Evolutionary conservation across 2,888 invertebrate species (phyloP).

Genomic region (Thereva unica): DNA sequence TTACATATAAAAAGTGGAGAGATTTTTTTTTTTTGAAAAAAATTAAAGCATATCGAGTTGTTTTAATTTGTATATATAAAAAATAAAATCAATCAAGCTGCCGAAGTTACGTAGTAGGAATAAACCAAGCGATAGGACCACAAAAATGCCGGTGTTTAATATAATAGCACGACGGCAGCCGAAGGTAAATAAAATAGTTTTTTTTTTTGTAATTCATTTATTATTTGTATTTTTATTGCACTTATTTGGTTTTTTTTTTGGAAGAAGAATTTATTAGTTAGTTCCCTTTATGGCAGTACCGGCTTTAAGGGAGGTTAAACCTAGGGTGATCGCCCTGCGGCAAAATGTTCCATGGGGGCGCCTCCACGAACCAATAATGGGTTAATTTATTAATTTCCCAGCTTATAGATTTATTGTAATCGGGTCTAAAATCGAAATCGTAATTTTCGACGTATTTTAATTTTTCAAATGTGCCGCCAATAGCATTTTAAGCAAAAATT

Average conservation of each 20-base stretch:
- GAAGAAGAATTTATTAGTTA: constrained; percentile 5
- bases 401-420: too few relatives aligned
- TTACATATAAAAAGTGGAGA: too few relatives aligned
- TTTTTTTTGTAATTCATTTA: constrained; percentile 29
- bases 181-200: constrained; percentile 60
- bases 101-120: constrained; percentile 43
- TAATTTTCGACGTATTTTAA: too few relatives aligned
- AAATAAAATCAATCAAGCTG: constrained; percentile 42
- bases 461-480: too few relatives aligned
- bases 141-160: constrained; percentile 65
- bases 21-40: constrained; percentile 8
- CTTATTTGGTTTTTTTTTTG: constrained; percentile 40
- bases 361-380: too few relatives aligned
- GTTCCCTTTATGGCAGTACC: not conserved
- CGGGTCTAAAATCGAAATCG: too few relatives aligned
- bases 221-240: constrained; percentile 3
- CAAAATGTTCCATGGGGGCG: too few relatives aligned
- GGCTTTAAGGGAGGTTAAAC: too few relatives aligned
- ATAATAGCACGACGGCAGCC: constrained; percentile 66
- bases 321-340: too few relatives aligned
- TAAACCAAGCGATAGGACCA: constrained; percentile 37
- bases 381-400: too few relatives aligned
- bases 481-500: too few relatives aligned
- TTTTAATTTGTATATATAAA: constrained; percentile 6
- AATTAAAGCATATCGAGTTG: not conserved